Evolutionary conservation across 1,140 invertebrate genomes (phyloP).

Genomic region (Augochlora pura): DNA sequence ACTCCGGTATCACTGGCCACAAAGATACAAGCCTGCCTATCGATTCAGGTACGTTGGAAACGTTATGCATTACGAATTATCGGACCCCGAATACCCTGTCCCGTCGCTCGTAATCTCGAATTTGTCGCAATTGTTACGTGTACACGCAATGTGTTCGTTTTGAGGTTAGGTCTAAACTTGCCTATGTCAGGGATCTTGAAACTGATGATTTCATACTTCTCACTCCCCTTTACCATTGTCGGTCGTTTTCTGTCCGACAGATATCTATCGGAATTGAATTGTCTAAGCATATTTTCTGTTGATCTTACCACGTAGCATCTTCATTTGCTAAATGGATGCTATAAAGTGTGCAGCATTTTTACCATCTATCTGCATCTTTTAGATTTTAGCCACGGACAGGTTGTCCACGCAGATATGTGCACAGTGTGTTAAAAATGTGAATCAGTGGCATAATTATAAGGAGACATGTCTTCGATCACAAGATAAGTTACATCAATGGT

Average conservation of each 20-base stretch:
- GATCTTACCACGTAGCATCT: too few relatives aligned
- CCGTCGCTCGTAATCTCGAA: not conserved
- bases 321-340: not conserved
- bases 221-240: not conserved
- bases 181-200: not conserved
- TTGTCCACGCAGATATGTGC: conserved; percentile 77
- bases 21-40: conserved; percentile 83
- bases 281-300: too few relatives aligned
- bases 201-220: not conserved
- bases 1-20: conserved; percentile 79
- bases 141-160: not conserved
- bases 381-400: conserved; percentile 75
- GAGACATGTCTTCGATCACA: conserved; percentile 76
- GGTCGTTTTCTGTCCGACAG: too few relatives aligned
- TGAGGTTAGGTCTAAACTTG: conserved; percentile 34
- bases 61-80: not conserved
- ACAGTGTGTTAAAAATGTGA: conserved; percentile 73
- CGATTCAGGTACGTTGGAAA: conserved; percentile 79
- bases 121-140: not conserved
- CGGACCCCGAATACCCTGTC: not conserved
- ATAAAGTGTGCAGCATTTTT: too few relatives aligned
- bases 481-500: conserved; percentile 76
- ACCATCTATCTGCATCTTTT: conserved; percentile 22
- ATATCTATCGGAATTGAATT: not conserved
- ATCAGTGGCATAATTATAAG: conserved; percentile 78